Conservation (phyloP, 2,797 vertebrate genomes). For the Fringilla coelebs region DNA sequence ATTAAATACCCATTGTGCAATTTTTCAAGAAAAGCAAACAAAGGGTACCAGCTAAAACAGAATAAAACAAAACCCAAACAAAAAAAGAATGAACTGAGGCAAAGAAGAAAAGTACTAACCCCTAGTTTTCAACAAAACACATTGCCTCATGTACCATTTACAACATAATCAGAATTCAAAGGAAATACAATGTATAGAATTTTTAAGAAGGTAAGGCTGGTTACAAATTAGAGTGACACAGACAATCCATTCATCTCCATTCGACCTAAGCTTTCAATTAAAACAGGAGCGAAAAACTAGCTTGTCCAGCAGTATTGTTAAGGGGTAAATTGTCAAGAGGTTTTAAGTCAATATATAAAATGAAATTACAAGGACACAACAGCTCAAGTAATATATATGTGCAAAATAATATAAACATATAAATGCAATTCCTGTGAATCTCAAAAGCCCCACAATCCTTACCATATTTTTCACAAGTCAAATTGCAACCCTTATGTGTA, state of each 20-base stretch:
- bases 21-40: not conserved
- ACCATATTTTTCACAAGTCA: not conserved
- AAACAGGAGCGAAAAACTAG: not conserved
- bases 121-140: not conserved
- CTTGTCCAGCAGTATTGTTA: not conserved
- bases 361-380: not conserved
- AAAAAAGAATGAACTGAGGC: fast-evolving
- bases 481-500: not conserved
- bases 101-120: not conserved
- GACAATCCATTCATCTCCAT: not conserved
- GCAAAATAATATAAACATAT: not conserved
- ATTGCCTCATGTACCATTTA: not conserved
- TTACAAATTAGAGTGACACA: not conserved
- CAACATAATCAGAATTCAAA: not conserved
- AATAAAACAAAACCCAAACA: not conserved
- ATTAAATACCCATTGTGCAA: not conserved
- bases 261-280: not conserved
- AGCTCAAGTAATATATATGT: not conserved
- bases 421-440: not conserved
- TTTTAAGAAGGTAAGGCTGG: not conserved
- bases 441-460: not conserved
- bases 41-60: not conserved
- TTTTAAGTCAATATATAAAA: not conserved
- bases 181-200: not conserved
- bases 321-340: not conserved